A percentile compares a stretch with the other conserved stretches of the same genome.
These are phyloP conservation scores for Tridacna crocea DNA, from an alignment of 2,888 invertebrate species.

Conservation along the genomic window DNA sequence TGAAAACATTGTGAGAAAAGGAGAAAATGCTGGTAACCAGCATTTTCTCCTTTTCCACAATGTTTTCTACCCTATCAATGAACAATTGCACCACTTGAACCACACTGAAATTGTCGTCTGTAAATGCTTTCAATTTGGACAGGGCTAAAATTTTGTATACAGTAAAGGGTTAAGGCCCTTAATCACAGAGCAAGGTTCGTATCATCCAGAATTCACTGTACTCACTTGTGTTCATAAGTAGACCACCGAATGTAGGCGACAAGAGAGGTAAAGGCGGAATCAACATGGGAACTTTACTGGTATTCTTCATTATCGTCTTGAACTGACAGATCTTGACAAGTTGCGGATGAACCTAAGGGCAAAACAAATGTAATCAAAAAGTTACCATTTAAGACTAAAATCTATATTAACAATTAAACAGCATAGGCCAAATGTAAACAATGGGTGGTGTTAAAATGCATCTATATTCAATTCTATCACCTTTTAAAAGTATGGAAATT, in stretches of 20 bases:
- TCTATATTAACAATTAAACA: too few species aligned
- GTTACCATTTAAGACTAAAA: not conserved
- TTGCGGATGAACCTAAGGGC: not conserved
- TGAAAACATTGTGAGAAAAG: not conserved
- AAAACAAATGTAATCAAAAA: not conserved
- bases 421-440: too few species aligned
- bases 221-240: constrained; percentile 86
- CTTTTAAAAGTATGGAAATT: too few species aligned
- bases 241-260: constrained; percentile 89
- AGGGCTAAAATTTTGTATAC: too few species aligned
- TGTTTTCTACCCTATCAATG: not conserved
- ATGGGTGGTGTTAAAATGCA: not conserved
- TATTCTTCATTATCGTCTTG: not conserved
- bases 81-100: too few species aligned
- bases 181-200: too few species aligned
- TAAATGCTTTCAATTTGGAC: too few species aligned
- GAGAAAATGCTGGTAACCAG: not conserved
- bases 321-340: not conserved
- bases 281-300: constrained; percentile 89
- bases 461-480: too few species aligned
- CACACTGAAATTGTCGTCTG: too few species aligned
- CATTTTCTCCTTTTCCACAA: not conserved
- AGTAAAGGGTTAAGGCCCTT: too few species aligned
- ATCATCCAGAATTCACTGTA: too few species aligned
- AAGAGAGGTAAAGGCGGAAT: constrained; percentile 96